phyloP scores from a whole-genome alignment of 2,888 invertebrate genomes.

The Amphipyra tragopoginis region DNA sequence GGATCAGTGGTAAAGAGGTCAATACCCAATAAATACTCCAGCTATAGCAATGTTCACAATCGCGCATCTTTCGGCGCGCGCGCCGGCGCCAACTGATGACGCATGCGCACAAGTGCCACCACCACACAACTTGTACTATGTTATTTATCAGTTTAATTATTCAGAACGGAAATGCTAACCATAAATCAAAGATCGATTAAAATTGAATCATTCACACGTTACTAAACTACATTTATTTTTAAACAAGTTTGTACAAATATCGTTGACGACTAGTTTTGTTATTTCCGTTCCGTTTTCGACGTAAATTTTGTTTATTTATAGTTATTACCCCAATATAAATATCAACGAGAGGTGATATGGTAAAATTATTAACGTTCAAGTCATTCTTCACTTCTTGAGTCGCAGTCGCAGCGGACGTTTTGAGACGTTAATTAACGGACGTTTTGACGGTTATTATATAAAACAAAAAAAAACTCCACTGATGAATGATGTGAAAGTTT shows the following conservation, averaged over 20 bases:
- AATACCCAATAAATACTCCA: conserved; percentile 60
- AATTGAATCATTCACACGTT: conserved; percentile 55
- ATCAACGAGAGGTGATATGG: conserved; percentile 33
- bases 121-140: conserved; percentile 30
- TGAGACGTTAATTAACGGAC: conserved; percentile 44
- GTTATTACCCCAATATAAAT: conserved; percentile 34
- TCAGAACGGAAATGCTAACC: conserved; percentile 51
- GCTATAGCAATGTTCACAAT: conserved; percentile 35
- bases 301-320: conserved; percentile 46
- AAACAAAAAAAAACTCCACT: conserved; percentile 25
- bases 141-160: conserved; percentile 59
- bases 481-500: conserved; percentile 36
- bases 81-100: conserved; percentile 55
- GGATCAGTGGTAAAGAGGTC: conserved; percentile 63
- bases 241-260: conserved; percentile 23
- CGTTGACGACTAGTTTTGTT: conserved; percentile 32
- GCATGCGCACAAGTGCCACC: conserved; percentile 59
- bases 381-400: conserved; percentile 26
- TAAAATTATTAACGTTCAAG: conserved; percentile 36
- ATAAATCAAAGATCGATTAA: conserved; percentile 51
- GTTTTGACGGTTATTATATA: conserved; percentile 28
- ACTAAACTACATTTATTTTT: conserved; percentile 25
- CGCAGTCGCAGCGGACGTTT: conserved; percentile 20
- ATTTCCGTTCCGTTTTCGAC: conserved; percentile 43
- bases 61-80: conserved; percentile 56